Conservation (phyloP, 2,113 vertebrate species). For the Mystacornis crossleyi region DNA sequence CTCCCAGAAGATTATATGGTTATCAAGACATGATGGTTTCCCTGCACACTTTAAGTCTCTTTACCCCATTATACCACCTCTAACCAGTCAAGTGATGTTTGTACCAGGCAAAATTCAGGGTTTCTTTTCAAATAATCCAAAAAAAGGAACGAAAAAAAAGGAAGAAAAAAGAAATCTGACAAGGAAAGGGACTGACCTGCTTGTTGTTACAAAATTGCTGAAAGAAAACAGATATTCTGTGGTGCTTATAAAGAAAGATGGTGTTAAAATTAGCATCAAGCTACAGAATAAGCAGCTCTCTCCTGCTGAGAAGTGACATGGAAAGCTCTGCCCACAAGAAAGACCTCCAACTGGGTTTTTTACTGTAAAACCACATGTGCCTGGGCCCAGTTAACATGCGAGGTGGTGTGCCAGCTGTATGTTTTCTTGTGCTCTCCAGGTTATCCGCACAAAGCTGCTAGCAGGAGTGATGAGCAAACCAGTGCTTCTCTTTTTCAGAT, state of each 20-base stretch:
- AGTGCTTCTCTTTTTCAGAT: neutral
- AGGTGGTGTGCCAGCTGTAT: neutral
- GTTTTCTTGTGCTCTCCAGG: neutral
- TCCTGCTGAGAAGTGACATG: neutral
- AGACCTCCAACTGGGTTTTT: neutral
- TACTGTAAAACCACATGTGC: neutral
- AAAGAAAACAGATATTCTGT: slow-evolving; percentile 8
- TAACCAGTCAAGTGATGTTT: neutral
- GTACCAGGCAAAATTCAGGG: neutral
- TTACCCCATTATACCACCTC: neutral
- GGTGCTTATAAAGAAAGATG: neutral
- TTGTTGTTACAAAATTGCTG: slow-evolving; percentile 19
- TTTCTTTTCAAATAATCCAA: neutral
- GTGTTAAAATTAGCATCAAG: slow-evolving; percentile 29
- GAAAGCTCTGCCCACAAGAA: neutral
- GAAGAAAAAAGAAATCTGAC: neutral
- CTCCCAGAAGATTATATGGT: neutral
- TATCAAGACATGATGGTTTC: neutral
- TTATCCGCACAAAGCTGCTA: neutral
- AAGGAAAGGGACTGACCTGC: neutral
- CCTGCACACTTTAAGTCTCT: neutral
- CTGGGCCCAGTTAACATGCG: neutral
- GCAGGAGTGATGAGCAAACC: neutral
- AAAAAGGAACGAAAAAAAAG: neutral
- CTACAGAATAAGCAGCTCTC: neutral